These are phyloP conservation scores for Junco hyemalis DNA, from an alignment of 2,113 vertebrate species.

Conservation along the genomic window DNA sequence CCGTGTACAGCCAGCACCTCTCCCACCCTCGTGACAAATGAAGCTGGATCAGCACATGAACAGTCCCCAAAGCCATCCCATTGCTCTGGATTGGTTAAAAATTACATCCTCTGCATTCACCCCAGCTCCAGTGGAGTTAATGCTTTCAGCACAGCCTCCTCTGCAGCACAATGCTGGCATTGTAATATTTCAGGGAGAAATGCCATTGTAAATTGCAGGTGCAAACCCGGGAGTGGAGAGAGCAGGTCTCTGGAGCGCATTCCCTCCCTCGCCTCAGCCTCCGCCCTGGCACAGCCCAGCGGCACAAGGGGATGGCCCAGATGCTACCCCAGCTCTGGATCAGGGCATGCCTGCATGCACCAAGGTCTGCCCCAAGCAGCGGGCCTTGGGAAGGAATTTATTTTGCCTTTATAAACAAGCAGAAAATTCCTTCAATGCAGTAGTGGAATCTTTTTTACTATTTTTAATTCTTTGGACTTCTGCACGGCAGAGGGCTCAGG, in stretches of 20 bases:
- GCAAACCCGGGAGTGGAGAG: neutral
- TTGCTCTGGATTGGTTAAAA: neutral
- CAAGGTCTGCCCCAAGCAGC: neutral
- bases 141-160: neutral
- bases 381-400: neutral
- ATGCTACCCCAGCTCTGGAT: neutral
- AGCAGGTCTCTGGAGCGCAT: neutral
- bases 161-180: neutral
- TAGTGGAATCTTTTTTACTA: neutral
- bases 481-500: neutral
- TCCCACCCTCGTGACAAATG: neutral
- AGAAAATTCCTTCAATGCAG: neutral
- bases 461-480: neutral
- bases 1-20: neutral
- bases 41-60: neutral
- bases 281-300: neutral
- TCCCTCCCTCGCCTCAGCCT: neutral
- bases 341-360: accelerated
- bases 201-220: neutral
- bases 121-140: neutral
- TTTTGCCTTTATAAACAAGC: neutral
- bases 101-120: neutral
- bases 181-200: neutral
- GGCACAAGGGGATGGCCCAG: accelerated
- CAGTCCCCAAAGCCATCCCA: neutral